Percentiles rank a stretch among this genome's conserved stretches.
Evolutionary conservation across 2,113 vertebrate species (phyloP).

Genomic region (Eulemur macaco): DNA sequence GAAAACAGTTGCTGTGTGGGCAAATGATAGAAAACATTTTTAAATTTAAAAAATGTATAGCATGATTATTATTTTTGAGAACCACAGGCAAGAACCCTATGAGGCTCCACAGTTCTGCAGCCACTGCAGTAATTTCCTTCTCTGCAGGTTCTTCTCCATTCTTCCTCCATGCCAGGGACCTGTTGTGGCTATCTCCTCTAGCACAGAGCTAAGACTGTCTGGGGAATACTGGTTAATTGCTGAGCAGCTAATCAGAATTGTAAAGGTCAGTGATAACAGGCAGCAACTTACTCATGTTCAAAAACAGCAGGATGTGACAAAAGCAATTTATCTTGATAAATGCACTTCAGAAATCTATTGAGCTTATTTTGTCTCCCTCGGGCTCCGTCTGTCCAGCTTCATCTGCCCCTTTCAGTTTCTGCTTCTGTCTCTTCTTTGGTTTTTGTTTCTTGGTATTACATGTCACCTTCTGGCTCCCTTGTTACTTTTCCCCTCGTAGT

Average conservation of each 20-base stretch:
- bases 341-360: slow-evolving; percentile 48
- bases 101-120: not conserved
- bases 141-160: not conserved
- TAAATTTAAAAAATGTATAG: not conserved
- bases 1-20: not conserved
- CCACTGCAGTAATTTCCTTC: not conserved
- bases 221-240: slow-evolving; percentile 60
- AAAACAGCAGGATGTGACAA: slow-evolving; percentile 65
- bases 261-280: slow-evolving; percentile 71
- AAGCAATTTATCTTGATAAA: slow-evolving; percentile 71
- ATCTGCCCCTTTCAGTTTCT: not conserved
- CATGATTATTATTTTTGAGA: slow-evolving; percentile 14
- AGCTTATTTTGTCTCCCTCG: slow-evolving; percentile 25
- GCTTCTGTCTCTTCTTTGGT: not conserved
- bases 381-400: slow-evolving; percentile 51
- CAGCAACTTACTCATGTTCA: slow-evolving; percentile 58
- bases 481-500: not conserved
- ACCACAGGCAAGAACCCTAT: not conserved
- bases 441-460: not conserved
- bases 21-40: slow-evolving; percentile 10
- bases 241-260: slow-evolving; percentile 67
- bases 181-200: not conserved
- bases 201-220: not conserved
- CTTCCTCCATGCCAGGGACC: not conserved
- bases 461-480: not conserved